phyloP scores from a whole-genome alignment of 2,113 vertebrate species.

The Sisor rabdophorus region DNA sequence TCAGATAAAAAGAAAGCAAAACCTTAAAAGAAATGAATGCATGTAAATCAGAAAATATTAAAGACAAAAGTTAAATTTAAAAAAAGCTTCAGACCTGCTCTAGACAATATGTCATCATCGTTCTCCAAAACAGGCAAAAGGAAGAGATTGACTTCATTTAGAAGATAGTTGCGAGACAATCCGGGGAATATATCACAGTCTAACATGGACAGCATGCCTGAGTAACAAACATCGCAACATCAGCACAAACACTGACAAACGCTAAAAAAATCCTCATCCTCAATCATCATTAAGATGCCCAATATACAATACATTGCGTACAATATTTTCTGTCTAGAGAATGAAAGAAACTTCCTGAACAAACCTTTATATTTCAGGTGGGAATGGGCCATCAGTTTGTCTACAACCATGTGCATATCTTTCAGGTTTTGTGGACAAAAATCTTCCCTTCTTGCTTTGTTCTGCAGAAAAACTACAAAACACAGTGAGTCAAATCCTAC shows the following conservation, averaged over 20 bases:
- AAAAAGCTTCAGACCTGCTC: constrained; percentile 65
- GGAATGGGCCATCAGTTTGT: constrained; percentile 86
- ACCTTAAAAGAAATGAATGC: neutral
- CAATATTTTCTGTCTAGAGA: neutral
- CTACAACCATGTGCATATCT: constrained; percentile 81
- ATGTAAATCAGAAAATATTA: too few relatives aligned
- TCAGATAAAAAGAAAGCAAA: neutral
- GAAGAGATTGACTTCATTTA: constrained; percentile 84
- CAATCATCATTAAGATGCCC: neutral
- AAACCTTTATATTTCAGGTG: constrained; percentile 87
- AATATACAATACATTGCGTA: neutral
- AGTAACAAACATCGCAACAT: constrained; percentile 1
- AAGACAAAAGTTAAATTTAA: neutral
- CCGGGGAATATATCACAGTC: constrained; percentile 86
- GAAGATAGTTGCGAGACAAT: constrained; percentile 75
- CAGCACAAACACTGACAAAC: neutral
- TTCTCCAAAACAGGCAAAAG: constrained; percentile 80
- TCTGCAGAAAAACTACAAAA: constrained; percentile 81
- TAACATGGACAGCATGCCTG: constrained; percentile 85
- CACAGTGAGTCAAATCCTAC: neutral
- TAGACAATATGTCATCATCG: constrained; percentile 74
- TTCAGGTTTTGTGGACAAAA: constrained; percentile 84
- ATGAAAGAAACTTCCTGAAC: neutral
- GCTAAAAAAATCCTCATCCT: neutral
- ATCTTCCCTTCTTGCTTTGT: constrained; percentile 81